A percentile compares a stretch with the other conserved stretches of the same genome.
phyloP scores from a whole-genome alignment of 2,113 vertebrate species.

The Trogon surrucura region DNA sequence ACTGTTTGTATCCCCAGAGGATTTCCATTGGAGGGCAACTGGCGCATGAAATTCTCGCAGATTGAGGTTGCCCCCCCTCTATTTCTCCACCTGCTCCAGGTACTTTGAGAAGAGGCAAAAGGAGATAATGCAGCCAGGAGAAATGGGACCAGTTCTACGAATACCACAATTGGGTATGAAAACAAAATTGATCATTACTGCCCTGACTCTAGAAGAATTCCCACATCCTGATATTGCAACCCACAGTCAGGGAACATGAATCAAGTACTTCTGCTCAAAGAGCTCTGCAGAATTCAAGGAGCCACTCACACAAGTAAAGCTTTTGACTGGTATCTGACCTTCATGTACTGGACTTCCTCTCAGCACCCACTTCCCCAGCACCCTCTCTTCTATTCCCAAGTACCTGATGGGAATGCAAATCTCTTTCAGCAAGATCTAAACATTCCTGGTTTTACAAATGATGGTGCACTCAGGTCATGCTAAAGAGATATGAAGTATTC shows the following conservation, averaged over 20 bases:
- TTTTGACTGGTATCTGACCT: neutral
- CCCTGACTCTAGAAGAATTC: neutral
- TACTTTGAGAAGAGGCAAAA: neutral
- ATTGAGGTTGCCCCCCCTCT: neutral
- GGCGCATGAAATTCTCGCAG: neutral
- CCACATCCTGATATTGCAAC: neutral
- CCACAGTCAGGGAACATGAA: neutral
- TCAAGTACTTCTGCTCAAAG: neutral
- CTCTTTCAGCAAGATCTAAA: neutral
- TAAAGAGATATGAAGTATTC: neutral
- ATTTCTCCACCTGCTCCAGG: neutral
- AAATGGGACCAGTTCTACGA: neutral
- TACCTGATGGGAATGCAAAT: neutral
- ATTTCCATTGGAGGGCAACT: neutral
- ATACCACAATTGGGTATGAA: neutral
- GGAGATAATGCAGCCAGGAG: neutral
- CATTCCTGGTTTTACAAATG: neutral
- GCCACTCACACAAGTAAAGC: neutral
- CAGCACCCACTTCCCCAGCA: neutral
- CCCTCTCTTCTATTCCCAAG: neutral
- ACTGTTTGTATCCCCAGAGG: neutral
- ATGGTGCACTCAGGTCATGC: neutral
- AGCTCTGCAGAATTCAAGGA: neutral
- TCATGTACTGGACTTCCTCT: neutral
- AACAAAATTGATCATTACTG: neutral